Evolutionary conservation across 1,140 invertebrate species (phyloP), one percentile per base, ranked within the genome.

Genomic region (Sarcophaga bullata): DNA sequence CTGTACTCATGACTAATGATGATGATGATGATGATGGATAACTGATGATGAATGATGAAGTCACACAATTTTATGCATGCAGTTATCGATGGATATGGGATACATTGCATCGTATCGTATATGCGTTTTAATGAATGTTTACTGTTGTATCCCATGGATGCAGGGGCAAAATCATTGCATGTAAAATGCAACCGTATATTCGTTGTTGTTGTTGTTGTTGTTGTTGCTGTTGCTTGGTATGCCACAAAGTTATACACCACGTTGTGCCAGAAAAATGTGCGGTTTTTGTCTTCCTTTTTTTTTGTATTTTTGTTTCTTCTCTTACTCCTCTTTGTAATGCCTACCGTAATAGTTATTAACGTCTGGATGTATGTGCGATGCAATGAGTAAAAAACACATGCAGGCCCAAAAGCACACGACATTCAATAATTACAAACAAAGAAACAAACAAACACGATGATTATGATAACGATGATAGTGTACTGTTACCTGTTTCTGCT

Each of bases 371-470:
- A 37, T 37, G 25, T 37, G 25, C 4, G 25, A 37, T 37, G 25
- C n/a, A n/a, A n/a, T n/a, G 10, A 52, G 50, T 52, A 52, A n/a
- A n/a, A 54, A 54, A 15, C 15, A 58, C n/a, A 58, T 58, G 52
- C 13, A n/a, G 54, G 11, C 54, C 54, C n/a, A 58, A 58, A 58
- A 58, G 54, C 54, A 58, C 54, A 58, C 54, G 54, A 58, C 54
- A 58, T 58, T 58, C 54, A 58, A 37, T 37, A 37, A 37, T 37
- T 37, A 37, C 25, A 37, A 37, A 37, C 25, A 37, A 37, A 37
- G 1, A 37, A 37, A 37, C 25, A 37, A 37, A 37, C 25, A 37
- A 37, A 37, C 25, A 37, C 4, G 25, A 37, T 58, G 54, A 58
- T 58, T 58, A n/a, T 58, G 54, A 8, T 52, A 13, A 52, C 50